Conservation (phyloP, 2,888 invertebrate species). For the Nematopogon swammerdamellus region DNA sequence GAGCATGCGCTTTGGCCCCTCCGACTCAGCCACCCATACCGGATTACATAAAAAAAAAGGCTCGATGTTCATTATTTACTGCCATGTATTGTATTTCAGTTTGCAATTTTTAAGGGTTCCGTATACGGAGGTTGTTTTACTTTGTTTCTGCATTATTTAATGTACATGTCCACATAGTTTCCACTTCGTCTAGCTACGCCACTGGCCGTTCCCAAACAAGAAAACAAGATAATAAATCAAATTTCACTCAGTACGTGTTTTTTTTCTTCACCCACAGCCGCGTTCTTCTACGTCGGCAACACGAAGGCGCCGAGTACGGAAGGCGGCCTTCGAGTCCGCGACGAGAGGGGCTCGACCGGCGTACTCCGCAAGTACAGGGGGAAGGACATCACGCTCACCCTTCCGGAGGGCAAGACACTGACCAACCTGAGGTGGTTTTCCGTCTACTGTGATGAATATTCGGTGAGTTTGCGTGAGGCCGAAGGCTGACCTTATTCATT, state of each 20-base stretch:
- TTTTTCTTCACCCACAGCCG: constrained; percentile 60
- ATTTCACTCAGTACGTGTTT: neutral
- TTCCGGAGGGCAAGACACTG: constrained; percentile 84
- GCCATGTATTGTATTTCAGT: no score
- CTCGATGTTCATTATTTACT: no score
- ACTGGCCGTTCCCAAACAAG: neutral
- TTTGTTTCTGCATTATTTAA: no score
- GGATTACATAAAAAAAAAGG: no score
- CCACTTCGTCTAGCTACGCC: neutral
- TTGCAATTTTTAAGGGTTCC: no score
- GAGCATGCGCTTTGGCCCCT: no score
- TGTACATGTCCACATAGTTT: no score
- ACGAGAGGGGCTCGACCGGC: constrained; percentile 77
- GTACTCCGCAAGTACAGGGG: constrained; percentile 79
- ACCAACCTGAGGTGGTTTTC: constrained; percentile 84
- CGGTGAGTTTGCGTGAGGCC: no score
- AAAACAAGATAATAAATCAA: no score
- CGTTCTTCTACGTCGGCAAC: constrained; percentile 85
- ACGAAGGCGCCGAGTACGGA: constrained; percentile 63
- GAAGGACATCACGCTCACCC: constrained; percentile 76
- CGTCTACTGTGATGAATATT: constrained; percentile 88
- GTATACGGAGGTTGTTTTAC: no score
- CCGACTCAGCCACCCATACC: no score
- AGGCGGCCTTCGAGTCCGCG: constrained; percentile 70
- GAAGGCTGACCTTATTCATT: no score